These are phyloP conservation scores for Metopolophium dirhodum DNA, from an alignment of 1,140 invertebrate genomes.

Conservation along the genomic window DNA sequence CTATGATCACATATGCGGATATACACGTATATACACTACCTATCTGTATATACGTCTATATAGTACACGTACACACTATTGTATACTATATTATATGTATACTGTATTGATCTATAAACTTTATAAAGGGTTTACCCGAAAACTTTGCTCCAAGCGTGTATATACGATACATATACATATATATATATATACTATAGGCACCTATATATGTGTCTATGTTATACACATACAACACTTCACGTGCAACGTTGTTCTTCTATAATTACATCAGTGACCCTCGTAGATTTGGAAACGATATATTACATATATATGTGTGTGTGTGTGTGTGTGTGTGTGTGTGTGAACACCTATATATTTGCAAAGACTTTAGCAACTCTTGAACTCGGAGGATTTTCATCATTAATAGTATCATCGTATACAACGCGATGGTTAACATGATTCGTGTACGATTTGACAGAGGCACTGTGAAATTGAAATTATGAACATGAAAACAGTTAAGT, in stretches of 20 bases:
- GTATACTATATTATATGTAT: not conserved
- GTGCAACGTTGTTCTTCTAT: slow-evolving; percentile 5
- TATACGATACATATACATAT: not conserved
- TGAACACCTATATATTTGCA: not conserved
- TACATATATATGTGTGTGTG: not conserved
- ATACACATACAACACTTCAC: not conserved
- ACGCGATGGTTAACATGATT: not conserved
- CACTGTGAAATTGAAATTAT: too few species aligned
- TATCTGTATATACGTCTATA: not conserved
- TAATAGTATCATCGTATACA: not conserved
- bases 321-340: too few species aligned
- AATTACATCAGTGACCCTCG: not conserved
- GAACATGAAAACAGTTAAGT: too few species aligned
- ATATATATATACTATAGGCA: not conserved
- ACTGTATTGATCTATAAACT: not conserved
- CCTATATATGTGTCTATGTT: not conserved
- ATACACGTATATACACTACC: not conserved
- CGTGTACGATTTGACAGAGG: not conserved
- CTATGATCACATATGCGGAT: not conserved
- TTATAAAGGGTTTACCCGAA: slow-evolving; percentile 23
- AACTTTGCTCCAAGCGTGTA: not conserved
- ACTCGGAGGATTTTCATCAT: not conserved
- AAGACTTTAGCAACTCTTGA: not conserved
- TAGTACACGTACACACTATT: not conserved
- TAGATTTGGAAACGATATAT: not conserved